A percentile compares a stretch with the other conserved stretches of the same genome.
Conservation (phyloP, 2,797 vertebrate genomes). For the Phrynocephalus forsythii region DNA sequence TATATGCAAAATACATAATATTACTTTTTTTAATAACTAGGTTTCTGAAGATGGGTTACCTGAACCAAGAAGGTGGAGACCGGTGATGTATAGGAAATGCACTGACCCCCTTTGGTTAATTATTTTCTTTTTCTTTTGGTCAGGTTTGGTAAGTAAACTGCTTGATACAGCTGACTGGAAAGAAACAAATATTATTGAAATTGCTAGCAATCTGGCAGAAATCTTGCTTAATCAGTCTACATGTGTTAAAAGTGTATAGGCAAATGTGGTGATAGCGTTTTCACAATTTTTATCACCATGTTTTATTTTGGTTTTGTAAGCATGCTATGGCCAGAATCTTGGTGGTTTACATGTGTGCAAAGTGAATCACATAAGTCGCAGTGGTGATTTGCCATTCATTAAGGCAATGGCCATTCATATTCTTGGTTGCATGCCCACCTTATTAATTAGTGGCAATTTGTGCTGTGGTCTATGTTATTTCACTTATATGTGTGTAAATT, state of each 20-base stretch:
- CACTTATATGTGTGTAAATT: too few relatives aligned
- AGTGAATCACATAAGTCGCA: too few relatives aligned
- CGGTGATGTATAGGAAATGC: slow-evolving; percentile 74
- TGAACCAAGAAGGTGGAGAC: slow-evolving; percentile 75
- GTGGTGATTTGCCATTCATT: too few relatives aligned
- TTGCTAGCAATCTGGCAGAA: not conserved
- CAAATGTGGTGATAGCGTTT: not conserved
- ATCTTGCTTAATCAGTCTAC: not conserved
- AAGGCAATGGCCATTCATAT: too few relatives aligned
- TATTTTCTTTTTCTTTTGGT: slow-evolving; percentile 82
- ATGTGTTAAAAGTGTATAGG: not conserved
- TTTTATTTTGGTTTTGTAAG: not conserved
- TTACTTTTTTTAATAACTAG: slow-evolving; percentile 50
- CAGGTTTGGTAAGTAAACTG: slow-evolving; percentile 77
- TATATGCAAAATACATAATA: not conserved
- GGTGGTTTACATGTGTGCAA: too few relatives aligned
- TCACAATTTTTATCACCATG: not conserved
- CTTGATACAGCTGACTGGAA: not conserved
- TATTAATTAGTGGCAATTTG: too few relatives aligned
- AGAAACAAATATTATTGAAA: not conserved
- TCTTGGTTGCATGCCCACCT: too few relatives aligned
- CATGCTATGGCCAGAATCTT: not conserved
- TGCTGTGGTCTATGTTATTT: not conserved
- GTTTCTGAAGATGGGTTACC: slow-evolving; percentile 48
- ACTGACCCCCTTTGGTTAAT: slow-evolving; percentile 78